Evolutionary conservation across 2,888 invertebrate genomes (phyloP).

Genomic region (Neoaliturus tenellus): DNA sequence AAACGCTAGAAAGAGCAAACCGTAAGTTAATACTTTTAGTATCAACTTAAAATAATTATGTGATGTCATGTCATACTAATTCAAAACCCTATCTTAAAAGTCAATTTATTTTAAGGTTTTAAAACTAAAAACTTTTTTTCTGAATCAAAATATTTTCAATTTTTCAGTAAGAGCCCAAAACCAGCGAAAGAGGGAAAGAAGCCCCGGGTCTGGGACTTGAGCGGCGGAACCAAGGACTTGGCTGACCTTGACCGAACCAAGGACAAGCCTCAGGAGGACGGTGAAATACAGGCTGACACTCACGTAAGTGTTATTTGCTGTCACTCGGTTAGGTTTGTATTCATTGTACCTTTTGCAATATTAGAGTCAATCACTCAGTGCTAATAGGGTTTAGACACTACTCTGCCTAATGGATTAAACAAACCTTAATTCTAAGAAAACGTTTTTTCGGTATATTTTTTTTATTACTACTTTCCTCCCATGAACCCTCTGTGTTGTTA

Average conservation of each 20-base stretch:
- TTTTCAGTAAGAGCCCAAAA: conserved; percentile 74
- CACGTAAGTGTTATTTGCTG: conserved; percentile 78
- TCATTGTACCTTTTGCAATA: too few species aligned
- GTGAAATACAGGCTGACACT: conserved; percentile 78
- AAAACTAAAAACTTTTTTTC: not conserved
- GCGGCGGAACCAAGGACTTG: conserved; percentile 86
- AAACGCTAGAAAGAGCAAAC: conserved; percentile 80
- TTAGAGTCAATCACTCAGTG: too few species aligned
- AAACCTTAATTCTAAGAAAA: too few species aligned
- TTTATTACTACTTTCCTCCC: too few species aligned
- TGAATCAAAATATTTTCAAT: not conserved
- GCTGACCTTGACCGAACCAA: conserved; percentile 88
- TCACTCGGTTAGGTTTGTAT: too few species aligned
- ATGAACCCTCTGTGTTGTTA: too few species aligned
- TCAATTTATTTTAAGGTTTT: not conserved
- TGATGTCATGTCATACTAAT: too few species aligned
- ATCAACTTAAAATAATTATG: too few species aligned
- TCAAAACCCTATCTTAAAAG: too few species aligned
- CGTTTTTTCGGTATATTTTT: too few species aligned
- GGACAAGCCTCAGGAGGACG: conserved; percentile 81
- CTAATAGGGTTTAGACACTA: too few species aligned
- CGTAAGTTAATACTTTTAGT: conserved; percentile 73
- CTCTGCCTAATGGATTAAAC: too few species aligned
- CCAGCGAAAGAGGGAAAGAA: conserved; percentile 87
- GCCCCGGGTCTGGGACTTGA: conserved; percentile 93